These are phyloP conservation scores for Manacus vitellinus DNA, from an alignment of 2,113 vertebrate species.

Conservation along the genomic window DNA sequence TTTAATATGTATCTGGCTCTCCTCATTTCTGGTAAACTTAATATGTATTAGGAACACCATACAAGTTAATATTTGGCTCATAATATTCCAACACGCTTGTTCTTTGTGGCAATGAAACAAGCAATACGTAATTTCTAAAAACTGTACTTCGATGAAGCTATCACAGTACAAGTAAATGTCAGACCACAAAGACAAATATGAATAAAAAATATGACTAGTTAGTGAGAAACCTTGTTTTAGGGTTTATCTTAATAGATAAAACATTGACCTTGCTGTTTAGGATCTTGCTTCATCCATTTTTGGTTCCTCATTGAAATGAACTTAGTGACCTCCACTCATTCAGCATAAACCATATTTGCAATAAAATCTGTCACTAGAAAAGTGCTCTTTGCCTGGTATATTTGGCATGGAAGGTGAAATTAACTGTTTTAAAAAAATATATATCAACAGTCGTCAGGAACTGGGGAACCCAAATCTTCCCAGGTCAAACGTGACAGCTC, in stretches of 20 bases:
- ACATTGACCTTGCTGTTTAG: neutral
- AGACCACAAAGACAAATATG: neutral
- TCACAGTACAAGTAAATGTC: neutral
- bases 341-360: neutral
- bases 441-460: neutral
- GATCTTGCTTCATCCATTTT: neutral
- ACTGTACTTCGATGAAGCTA: slow-evolving; percentile 7
- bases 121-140: neutral
- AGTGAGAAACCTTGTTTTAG: slow-evolving; percentile 15
- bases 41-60: neutral
- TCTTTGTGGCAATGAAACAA: neutral
- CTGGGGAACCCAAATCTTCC: neutral
- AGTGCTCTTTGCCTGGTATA: neutral
- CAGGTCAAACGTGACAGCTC: neutral
- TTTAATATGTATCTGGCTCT: neutral
- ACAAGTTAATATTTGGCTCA: neutral
- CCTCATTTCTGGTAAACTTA: slow-evolving; percentile 23
- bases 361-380: neutral
- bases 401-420: neutral
- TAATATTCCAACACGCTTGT: neutral
- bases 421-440: neutral
- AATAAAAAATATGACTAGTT: neutral
- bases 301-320: neutral
- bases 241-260: slow-evolving; percentile 48
- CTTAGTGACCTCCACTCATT: neutral